Evolutionary conservation across 2,888 invertebrate genomes (phyloP).

Genomic region (Rotaria macrura): DNA sequence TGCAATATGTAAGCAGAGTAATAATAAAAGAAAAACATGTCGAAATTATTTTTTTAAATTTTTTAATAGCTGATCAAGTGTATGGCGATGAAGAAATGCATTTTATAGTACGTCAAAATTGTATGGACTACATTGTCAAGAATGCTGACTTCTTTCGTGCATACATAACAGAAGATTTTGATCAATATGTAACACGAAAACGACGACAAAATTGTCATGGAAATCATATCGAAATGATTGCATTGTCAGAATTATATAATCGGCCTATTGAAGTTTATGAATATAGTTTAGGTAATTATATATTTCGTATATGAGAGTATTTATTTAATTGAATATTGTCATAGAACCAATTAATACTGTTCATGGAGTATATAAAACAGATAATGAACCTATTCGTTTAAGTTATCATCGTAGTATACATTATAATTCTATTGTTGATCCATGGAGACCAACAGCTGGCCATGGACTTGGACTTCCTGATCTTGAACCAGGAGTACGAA

Average conservation of each 20-base stretch:
- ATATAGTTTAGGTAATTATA: constrained; percentile 59
- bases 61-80: constrained; percentile 68
- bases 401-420: constrained; percentile 76
- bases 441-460: constrained; percentile 59
- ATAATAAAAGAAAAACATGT: no score
- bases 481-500: constrained; percentile 59
- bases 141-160: constrained; percentile 76
- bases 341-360: constrained; percentile 75
- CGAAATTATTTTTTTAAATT: background rate
- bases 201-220: constrained; percentile 69
- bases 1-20: constrained; percentile 57
- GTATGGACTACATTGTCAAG: constrained; percentile 79
- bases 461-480: constrained; percentile 73
- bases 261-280: constrained; percentile 74
- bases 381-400: constrained; percentile 64
- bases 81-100: constrained; percentile 84
- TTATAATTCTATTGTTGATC: constrained; percentile 77
- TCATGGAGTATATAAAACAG: constrained; percentile 65
- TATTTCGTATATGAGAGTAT: background rate
- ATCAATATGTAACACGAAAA: constrained; percentile 69
- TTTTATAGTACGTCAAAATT: constrained; percentile 65
- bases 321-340: constrained; percentile 36
- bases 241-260: constrained; percentile 77
- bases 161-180: constrained; percentile 78
- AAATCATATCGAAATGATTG: constrained; percentile 80